A percentile compares a stretch with the other conserved stretches of the same genome.
Conservation (phyloP, 1,140 invertebrate genomes). For the Drosophila mauritiana region DNA sequence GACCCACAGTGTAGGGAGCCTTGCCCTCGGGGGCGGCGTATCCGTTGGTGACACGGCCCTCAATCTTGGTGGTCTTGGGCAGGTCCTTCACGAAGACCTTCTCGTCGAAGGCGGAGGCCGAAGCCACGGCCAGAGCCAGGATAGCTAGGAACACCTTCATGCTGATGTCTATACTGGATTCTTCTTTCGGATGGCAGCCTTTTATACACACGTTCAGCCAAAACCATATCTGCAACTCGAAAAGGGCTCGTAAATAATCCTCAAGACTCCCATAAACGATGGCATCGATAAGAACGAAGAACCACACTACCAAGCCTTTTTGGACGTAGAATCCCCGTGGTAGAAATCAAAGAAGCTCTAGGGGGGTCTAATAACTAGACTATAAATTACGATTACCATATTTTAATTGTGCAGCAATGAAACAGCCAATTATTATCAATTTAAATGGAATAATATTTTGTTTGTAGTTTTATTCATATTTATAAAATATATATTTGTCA, state of each 20-base stretch:
- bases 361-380: no score
- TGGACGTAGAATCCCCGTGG: no score
- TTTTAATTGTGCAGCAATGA: no score
- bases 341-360: neutral
- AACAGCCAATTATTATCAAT: no score
- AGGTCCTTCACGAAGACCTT: conserved; percentile 45
- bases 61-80: conserved; percentile 42
- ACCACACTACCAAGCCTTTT: no score
- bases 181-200: conserved; percentile 9
- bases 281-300: conserved; percentile 12
- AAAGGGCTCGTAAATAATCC: conserved; percentile 27
- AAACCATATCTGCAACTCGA: conserved; percentile 3
- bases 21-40: conserved; percentile 76
- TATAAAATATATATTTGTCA: no score
- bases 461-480: no score
- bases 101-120: conserved; percentile 29
- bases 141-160: conserved; percentile 50
- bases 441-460: no score
- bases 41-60: conserved; percentile 76
- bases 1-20: conserved; percentile 85
- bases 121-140: conserved; percentile 39
- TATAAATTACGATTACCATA: no score
- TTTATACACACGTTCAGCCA: conserved; percentile 10
- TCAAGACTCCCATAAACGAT: conserved; percentile 25
- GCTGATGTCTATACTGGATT: conserved; percentile 44